phyloP scores from a whole-genome alignment of 2,888 invertebrate genomes.

The Pseudeuparius sepicola region DNA sequence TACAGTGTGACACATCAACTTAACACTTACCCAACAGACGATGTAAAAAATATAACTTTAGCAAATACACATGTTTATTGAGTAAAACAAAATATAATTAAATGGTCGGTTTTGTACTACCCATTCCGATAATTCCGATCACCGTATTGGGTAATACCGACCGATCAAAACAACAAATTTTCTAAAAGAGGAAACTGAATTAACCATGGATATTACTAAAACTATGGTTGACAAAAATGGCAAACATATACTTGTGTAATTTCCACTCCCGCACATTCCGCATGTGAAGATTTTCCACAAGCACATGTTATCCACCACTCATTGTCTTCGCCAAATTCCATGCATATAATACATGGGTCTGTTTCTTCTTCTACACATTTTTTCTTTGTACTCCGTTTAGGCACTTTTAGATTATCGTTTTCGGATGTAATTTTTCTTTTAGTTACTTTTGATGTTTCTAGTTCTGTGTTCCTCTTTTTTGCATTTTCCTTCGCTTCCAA shows the following conservation, averaged over 20 bases:
- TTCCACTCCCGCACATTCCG: conserved; percentile 10
- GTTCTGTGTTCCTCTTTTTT: conserved; percentile 9
- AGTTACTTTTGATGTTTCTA: conserved; percentile 5
- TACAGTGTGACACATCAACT: no score
- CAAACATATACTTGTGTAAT: conserved; percentile 10
- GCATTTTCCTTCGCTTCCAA: conserved; percentile 5
- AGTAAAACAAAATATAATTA: no score
- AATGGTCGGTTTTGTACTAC: no score
- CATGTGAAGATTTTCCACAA: conserved; percentile 11
- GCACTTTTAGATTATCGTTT: background rate
- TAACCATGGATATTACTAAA: no score
- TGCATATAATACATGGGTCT: conserved; percentile 2
- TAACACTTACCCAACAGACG: no score
- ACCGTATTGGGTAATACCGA: no score
- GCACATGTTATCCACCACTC: conserved; percentile 7
- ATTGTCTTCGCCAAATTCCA: conserved; percentile 5
- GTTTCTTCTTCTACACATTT: conserved; percentile 6
- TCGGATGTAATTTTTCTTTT: conserved; percentile 6
- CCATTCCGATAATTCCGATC: no score
- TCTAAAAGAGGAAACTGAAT: no score
- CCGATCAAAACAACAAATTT: no score
- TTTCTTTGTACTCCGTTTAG: conserved; percentile 2
- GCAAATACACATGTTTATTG: no score
- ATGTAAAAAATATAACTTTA: no score
- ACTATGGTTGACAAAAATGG: conserved; percentile 10